Evolutionary conservation across 2,113 vertebrate species (phyloP).

Genomic region (Seriola dumerili): DNA sequence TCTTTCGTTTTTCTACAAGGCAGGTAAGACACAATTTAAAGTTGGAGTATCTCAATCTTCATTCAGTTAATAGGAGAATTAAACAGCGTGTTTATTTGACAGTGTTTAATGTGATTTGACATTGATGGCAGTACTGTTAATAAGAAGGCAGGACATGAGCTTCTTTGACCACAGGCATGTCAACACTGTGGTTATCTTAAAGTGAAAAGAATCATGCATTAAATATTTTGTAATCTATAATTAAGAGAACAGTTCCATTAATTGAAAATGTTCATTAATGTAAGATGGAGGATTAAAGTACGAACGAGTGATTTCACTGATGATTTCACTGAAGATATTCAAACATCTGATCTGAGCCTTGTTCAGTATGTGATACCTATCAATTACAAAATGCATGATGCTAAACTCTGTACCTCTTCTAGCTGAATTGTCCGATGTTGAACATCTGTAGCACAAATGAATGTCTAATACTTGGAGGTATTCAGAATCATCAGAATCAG

Average conservation of each 20-base stretch:
- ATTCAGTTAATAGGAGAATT: not conserved
- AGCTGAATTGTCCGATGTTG: not conserved
- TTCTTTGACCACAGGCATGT: constrained; percentile 10
- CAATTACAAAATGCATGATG: not conserved
- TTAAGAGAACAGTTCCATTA: constrained; percentile 13
- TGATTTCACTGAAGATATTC: not conserved
- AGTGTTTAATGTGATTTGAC: constrained; percentile 1
- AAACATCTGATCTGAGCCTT: not conserved
- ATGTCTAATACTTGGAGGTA: not conserved
- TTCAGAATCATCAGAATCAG: not conserved
- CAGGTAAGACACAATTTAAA: constrained; percentile 76
- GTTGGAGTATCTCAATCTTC: not conserved
- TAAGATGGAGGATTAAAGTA: not conserved
- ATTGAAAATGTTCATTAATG: not conserved
- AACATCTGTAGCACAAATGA: not conserved
- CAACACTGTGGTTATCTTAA: not conserved
- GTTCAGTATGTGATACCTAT: not conserved
- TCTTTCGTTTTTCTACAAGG: constrained; percentile 72
- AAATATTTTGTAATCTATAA: constrained; percentile 31
- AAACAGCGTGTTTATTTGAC: not conserved
- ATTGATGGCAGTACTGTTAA: not conserved
- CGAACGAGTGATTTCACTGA: not conserved
- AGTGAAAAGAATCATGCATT: constrained; percentile 7
- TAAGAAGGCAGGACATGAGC: not conserved
- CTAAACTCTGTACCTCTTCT: not conserved